Percentiles rank a stretch among this genome's conserved stretches.
Evolutionary conservation across 1,140 invertebrate species (phyloP).

Genomic region (Teleopsis dalmanni): DNA sequence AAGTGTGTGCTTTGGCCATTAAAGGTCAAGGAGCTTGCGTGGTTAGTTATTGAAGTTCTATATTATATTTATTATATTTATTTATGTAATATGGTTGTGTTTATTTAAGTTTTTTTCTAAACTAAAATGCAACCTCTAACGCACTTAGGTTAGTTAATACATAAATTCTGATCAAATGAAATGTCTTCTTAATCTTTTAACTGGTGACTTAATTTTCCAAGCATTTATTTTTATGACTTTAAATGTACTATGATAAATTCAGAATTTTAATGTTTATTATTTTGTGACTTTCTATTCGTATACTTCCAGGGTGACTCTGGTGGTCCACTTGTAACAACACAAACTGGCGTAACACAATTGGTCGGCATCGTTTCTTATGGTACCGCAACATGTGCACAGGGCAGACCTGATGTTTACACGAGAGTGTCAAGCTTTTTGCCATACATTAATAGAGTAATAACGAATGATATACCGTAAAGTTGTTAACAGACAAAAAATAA

Average conservation of each 20-base stretch:
- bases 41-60: slow-evolving; percentile 23
- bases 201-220: no score
- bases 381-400: slow-evolving; percentile 48
- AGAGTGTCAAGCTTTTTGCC: slow-evolving; percentile 37
- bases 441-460: slow-evolving; percentile 32
- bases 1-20: slow-evolving; percentile 46
- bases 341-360: slow-evolving; percentile 27
- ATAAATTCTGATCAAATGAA: no score
- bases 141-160: no score
- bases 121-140: no score
- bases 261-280: neutral
- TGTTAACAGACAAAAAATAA: slow-evolving; percentile 3
- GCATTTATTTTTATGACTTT: no score
- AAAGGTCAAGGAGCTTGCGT: slow-evolving; percentile 44
- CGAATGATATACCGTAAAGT: slow-evolving; percentile 25
- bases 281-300: neutral
- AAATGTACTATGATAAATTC: no score
- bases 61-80: no score
- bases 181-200: no score
- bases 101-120: no score
- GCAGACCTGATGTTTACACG: slow-evolving; percentile 39
- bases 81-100: no score
- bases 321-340: slow-evolving; percentile 50
- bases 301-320: slow-evolving; percentile 61
- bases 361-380: slow-evolving; percentile 68